These are phyloP conservation scores for Sander lucioperca DNA, from an alignment of 2,113 vertebrate genomes.

Conservation along the genomic window DNA sequence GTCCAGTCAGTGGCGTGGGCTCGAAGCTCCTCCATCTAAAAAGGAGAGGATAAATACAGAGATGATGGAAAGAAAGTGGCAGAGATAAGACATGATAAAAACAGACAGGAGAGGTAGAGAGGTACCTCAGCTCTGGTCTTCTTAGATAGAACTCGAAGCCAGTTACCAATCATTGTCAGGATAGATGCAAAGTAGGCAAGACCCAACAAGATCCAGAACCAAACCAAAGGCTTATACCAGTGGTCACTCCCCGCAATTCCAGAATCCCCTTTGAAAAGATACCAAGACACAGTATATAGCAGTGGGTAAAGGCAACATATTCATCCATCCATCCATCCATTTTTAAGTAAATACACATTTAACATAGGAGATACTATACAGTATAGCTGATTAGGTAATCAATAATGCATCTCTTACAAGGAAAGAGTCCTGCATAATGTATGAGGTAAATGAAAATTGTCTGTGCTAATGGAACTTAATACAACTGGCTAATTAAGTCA, in stretches of 20 bases:
- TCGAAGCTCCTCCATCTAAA: slow-evolving; percentile 91
- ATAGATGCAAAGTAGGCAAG: slow-evolving; percentile 94
- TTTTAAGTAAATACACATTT: slow-evolving; percentile 41
- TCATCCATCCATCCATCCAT: background rate
- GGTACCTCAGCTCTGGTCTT: slow-evolving; percentile 88
- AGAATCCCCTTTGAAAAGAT: slow-evolving; percentile 69
- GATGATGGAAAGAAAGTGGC: background rate
- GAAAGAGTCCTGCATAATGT: slow-evolving; percentile 61
- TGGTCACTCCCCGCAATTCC: slow-evolving; percentile 74
- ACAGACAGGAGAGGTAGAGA: background rate
- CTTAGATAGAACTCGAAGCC: slow-evolving; percentile 90
- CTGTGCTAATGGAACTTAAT: slow-evolving; percentile 52
- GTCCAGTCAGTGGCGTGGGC: slow-evolving; percentile 92
- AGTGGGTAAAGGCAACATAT: background rate
- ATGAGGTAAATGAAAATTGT: slow-evolving; percentile 46
- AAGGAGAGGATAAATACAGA: slow-evolving; percentile 25
- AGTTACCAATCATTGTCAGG: slow-evolving; percentile 93
- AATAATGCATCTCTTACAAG: slow-evolving; percentile 63
- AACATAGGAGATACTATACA: background rate
- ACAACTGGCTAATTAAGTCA: slow-evolving; percentile 56
- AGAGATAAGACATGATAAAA: slow-evolving; percentile 3
- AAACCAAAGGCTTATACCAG: slow-evolving; percentile 92
- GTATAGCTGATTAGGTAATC: slow-evolving; percentile 28
- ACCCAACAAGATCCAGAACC: slow-evolving; percentile 94
- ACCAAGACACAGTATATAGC: slow-evolving; percentile 3